phyloP scores from a whole-genome alignment of 2,797 vertebrate species.

The Enteromius paludinosus region DNA sequence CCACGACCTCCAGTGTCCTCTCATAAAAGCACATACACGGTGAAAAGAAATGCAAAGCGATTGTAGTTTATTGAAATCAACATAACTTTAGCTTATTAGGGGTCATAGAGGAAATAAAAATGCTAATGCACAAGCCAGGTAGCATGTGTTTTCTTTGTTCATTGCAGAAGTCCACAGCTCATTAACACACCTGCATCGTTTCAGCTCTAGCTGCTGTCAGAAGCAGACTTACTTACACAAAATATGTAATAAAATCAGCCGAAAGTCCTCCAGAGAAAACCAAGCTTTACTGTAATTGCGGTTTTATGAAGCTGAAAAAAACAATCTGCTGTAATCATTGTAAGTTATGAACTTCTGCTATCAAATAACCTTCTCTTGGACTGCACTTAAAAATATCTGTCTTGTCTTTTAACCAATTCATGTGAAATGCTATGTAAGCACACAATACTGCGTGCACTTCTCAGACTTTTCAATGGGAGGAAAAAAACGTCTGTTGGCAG shows the following conservation, averaged over 20 bases:
- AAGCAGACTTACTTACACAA: constrained; percentile 4
- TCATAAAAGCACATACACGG: constrained; percentile 4
- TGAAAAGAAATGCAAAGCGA: background rate
- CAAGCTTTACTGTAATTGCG: constrained; percentile 1
- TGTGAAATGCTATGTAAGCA: background rate
- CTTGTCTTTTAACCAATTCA: background rate
- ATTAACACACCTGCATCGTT: background rate
- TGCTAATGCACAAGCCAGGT: background rate
- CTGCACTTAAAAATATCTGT: background rate
- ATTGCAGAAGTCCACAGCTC: background rate
- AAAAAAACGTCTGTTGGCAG: background rate
- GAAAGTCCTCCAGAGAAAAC: background rate
- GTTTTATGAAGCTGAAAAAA: background rate
- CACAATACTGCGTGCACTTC: background rate
- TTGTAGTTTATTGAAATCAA: background rate
- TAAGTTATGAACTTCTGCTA: background rate
- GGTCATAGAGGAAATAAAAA: background rate
- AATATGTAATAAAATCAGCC: background rate
- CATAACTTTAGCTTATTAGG: background rate
- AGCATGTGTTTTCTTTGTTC: background rate
- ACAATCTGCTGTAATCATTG: constrained; percentile 3
- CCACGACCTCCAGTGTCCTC: background rate
- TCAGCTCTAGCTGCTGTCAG: background rate
- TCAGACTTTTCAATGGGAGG: background rate
- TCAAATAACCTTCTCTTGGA: constrained; percentile 4